Conservation (phyloP, 2,113 vertebrate genomes). For the Maccullochella peelii region DNA sequence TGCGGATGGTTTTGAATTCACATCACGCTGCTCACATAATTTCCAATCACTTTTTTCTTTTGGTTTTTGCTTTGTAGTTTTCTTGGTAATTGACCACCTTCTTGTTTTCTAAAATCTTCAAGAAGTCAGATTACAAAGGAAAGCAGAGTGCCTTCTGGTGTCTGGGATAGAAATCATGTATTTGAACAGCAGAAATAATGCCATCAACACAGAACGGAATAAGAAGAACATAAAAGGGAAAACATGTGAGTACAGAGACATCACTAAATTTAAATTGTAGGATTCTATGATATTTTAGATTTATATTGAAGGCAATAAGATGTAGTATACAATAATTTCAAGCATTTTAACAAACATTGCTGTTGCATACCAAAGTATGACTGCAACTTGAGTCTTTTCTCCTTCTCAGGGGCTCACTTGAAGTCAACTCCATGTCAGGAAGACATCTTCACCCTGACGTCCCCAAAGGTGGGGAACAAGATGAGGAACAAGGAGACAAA, state of each 20-base stretch:
- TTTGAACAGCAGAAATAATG: conserved; percentile 55
- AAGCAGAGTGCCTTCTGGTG: background rate
- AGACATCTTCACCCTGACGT: conserved; percentile 6
- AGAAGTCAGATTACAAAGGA: background rate
- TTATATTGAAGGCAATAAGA: background rate
- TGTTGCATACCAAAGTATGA: background rate
- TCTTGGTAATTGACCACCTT: conserved; percentile 1
- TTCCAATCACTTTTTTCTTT: background rate
- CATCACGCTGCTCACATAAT: background rate
- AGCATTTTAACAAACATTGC: background rate
- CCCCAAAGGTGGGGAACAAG: conserved; percentile 39
- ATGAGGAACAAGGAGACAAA: conserved; percentile 33
- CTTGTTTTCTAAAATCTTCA: background rate
- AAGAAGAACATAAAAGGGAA: conserved; percentile 69
- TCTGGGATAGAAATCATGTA: conserved; percentile 58
- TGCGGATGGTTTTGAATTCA: conserved; percentile 16
- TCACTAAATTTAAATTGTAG: background rate
- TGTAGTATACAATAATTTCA: background rate
- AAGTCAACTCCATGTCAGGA: conserved; percentile 33
- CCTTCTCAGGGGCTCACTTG: conserved; percentile 61
- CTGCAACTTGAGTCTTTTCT: background rate
- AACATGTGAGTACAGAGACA: conserved; percentile 68
- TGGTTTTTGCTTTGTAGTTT: background rate
- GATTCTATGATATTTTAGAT: too few species aligned
- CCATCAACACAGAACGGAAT: conserved; percentile 49